Conservation (phyloP, 2,888 invertebrate species). For the Cryptocephalus primarius region DNA sequence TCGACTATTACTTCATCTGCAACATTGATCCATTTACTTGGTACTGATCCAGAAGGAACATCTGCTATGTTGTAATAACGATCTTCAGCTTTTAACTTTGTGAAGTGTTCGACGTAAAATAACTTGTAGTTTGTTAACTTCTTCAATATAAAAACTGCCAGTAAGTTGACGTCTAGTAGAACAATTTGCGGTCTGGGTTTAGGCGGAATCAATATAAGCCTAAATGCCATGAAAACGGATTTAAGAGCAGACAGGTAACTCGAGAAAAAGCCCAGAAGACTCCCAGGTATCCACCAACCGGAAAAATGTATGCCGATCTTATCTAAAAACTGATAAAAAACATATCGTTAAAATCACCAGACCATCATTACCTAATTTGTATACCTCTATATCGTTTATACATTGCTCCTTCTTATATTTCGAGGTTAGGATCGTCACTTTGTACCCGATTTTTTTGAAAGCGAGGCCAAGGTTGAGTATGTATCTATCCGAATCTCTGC, state of each 20-base stretch:
- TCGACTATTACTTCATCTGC: slow-evolving; percentile 30
- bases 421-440: slow-evolving; percentile 26
- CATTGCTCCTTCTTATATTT: slow-evolving; percentile 21
- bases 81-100: slow-evolving; percentile 16
- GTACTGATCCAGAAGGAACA: slow-evolving; percentile 22
- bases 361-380: background rate
- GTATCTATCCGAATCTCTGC: slow-evolving; percentile 26
- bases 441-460: slow-evolving; percentile 24
- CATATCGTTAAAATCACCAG: background rate
- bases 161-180: slow-evolving; percentile 25
- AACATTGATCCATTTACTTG: slow-evolving; percentile 24
- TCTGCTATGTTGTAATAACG: slow-evolving; percentile 21
- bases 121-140: slow-evolving; percentile 23
- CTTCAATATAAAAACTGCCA: slow-evolving; percentile 25
- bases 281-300: slow-evolving; percentile 28
- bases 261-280: slow-evolving; percentile 20
- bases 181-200: slow-evolving; percentile 23
- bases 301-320: slow-evolving; percentile 20
- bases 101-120: slow-evolving; percentile 25
- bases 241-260: slow-evolving; percentile 16
- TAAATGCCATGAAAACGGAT: slow-evolving; percentile 24
- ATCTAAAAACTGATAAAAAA: slow-evolving; percentile 16
- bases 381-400: slow-evolving; percentile 24
- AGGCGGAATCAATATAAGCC: slow-evolving; percentile 24
- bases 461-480: slow-evolving; percentile 27